Evolutionary conservation across 2,888 invertebrate genomes (phyloP), one percentile per base, ranked within the genome.

Genomic region (Drosophila barbarae): DNA sequence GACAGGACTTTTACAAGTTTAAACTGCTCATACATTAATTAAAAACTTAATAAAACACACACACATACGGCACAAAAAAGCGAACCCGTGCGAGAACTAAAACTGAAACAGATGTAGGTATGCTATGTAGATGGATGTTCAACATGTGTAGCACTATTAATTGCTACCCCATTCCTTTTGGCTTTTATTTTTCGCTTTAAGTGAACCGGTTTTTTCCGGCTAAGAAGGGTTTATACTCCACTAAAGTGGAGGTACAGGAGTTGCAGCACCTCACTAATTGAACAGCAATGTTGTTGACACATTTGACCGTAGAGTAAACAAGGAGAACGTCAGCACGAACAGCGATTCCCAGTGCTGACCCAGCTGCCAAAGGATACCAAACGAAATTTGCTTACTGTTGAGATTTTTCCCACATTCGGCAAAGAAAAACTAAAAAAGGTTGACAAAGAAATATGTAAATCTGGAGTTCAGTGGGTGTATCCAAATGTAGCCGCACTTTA

Each of bases 1-100:
- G 84, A 83, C 85, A 80, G 84, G 72, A 83, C 77, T 85, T 75
- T 80, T 83, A 77, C 85, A 81, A 81, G 81, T 80, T 85, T 81
- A 80, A 81, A 81, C 81, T 80, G 81, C 81, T 85, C 81, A 73
- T 81, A 81, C 85, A 85, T 81, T 81, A 81, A 81, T 81, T 81
- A 85, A 81, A 81, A 85, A 81, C 84, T 85, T 83, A 79, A 85
- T 77, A 85, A 75, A 85, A 83, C 51, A 63, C 65, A 63, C 36
- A 72, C 46, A 32, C 32, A n/a, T 6, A 12, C 12, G 6, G 63
- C 55, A 67, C 65, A 71, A 71, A 72, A 51, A 71, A 67, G 34
- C n/a, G 21, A 55, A 61, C 42, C 61, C 51, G 56, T 35, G 68
- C 9, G 51, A 51, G 46, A 67, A 39, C 68, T 51, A 30, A 50